Evolutionary conservation across 2,113 vertebrate genomes (phyloP), one percentile per base, ranked within the genome.

Genomic region (Sinocyclocheilus anshuiensis): DNA sequence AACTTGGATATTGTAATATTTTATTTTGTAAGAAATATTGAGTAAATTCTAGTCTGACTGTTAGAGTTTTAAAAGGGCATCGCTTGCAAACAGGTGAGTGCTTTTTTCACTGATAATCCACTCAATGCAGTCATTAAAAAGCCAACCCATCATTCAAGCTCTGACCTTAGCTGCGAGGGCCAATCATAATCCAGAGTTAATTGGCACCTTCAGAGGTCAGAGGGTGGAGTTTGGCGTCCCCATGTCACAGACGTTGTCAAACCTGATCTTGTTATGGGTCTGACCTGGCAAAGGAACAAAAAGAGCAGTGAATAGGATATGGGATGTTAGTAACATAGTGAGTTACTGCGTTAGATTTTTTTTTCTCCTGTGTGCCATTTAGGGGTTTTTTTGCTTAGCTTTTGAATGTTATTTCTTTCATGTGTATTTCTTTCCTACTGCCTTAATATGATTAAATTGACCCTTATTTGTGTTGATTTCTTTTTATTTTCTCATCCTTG

Each of bases 171-270:
- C 91, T 89, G 81, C 91, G 89, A 88, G 90, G 88, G 91, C 92
- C 93, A 91, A 92, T 86, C 90, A 63, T 95, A 95, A 95, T 95
- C 94, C 93, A 92, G 89, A 92, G 92, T 93, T 94, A 94, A 95
- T 94, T 95, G 93, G 93, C 93, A 92, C 92, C 91, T 94, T 89
- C 83, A 18, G 89, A 85, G 92, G 93, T 94, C 93, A 93, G 84
- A 82, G 87, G 91, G 89, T 88, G 69, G 72, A 84, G 84, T 57
- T 84, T 91, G 89, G 93, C 89, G 90, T 89, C 90, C 85, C 74
- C 72, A 10, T 91, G 91, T 89, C 91, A 92, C 90, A 90, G 88
- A 93, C 92, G 90, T 93, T 94, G 92, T 95, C 93, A 94, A 94
- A 94, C 92, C 92, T 86, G 82, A 90, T 91, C 91, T 93, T 76